Evolutionary conservation across 2,113 vertebrate species (phyloP), one percentile per base, ranked within the genome.

Genomic region (Sorex araneus): DNA sequence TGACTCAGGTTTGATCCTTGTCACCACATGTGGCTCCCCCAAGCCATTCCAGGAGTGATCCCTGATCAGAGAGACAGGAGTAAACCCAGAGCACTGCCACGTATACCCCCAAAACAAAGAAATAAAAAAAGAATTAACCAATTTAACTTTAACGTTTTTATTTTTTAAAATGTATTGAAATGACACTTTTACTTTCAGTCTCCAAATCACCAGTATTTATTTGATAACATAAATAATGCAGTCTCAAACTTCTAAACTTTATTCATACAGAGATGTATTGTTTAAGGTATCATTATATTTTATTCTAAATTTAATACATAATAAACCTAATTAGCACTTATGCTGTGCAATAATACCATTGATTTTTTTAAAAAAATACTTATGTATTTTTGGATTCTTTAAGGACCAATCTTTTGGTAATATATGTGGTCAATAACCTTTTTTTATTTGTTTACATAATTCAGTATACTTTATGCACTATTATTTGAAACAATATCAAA

Each of bases 211-310:
- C 89, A 96, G 78, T 40, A 91, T 63, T 69, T 80, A 95, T 79
- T 92, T 80, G 97, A 95, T 69, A 96, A 96, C 96, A 95, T 50
- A 71, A 50, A 50, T 50, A n/a, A 43, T 67, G 63, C 32, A 95
- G 19, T 70, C 63, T 60, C 84, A 91, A 84, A 76, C 76, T 57
- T 71, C 82, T 80, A 94, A 95, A 94, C 69, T 64, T n/a, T 32
- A 94, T 18, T 11, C 84, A 82, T 95, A 92, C 91, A 93, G 43
- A 94, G 69, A 96, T 95, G 76, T 57, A 21, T 96, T 89, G 94
- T 36, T 43, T 90, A 86, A 74, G 95, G 82, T 96, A 89, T 63
- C 66, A 86, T 36, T 96, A 94, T 96, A 73, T 92, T 97, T 97
- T 97, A 96, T 97, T 96, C 94, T 97, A 90, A 96, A 90, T 34